phyloP scores from a whole-genome alignment of 1,140 invertebrate genomes.

The Eciton burchellii region DNA sequence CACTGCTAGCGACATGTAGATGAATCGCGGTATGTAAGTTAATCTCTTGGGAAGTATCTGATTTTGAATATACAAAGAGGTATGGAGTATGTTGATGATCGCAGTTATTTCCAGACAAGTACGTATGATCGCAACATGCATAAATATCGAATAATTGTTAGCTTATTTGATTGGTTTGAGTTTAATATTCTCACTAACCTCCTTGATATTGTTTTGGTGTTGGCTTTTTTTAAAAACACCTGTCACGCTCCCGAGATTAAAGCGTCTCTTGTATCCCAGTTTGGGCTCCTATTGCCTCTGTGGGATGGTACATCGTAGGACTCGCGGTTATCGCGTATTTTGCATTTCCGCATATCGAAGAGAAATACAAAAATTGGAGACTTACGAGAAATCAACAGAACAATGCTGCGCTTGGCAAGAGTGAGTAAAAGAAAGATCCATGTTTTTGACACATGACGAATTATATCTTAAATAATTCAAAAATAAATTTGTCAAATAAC shows the following conservation, averaged over 20 bases:
- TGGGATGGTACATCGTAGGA: slow-evolving; percentile 81
- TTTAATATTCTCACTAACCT: no score
- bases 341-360: slow-evolving; percentile 75
- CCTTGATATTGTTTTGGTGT: not conserved
- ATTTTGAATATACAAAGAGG: slow-evolving; percentile 1
- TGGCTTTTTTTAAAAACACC: not conserved
- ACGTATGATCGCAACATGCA: not conserved
- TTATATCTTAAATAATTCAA: slow-evolving; percentile 47
- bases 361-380: slow-evolving; percentile 79
- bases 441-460: not conserved
- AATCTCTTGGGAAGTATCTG: not conserved
- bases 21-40: not conserved
- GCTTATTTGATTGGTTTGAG: no score
- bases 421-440: slow-evolving; percentile 68
- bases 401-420: slow-evolving; percentile 83
- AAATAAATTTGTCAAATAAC: slow-evolving; percentile 48
- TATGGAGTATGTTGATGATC: slow-evolving; percentile 19
- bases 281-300: slow-evolving; percentile 74
- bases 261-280: slow-evolving; percentile 65
- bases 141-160: not conserved
- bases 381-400: slow-evolving; percentile 77
- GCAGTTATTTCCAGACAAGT: slow-evolving; percentile 35
- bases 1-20: no score
- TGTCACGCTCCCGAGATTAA: not conserved
- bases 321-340: slow-evolving; percentile 69